Conservation (phyloP, 2,797 vertebrate genomes). For the Selene dorsalis region DNA sequence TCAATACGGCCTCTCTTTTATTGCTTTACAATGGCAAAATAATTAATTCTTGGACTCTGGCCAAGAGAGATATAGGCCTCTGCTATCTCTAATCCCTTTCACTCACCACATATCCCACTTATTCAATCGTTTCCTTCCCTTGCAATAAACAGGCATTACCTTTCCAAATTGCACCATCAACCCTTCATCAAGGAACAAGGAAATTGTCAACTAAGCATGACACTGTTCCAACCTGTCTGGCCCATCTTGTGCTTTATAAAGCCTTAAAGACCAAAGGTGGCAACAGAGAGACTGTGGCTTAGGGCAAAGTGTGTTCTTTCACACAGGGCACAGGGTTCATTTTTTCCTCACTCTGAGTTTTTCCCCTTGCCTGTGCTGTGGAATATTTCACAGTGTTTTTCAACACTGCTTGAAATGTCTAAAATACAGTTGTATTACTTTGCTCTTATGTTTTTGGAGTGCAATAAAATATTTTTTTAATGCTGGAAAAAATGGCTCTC, state of each 20-base stretch:
- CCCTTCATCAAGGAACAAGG: slow-evolving; percentile 28
- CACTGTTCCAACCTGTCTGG: slow-evolving; percentile 38
- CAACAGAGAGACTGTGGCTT: slow-evolving; percentile 33
- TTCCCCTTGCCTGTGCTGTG: slow-evolving; percentile 9
- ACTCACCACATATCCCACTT: slow-evolving; percentile 32
- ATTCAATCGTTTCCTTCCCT: slow-evolving; percentile 59
- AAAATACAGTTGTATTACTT: neutral
- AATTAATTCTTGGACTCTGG: slow-evolving; percentile 51
- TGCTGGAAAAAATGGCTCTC: neutral
- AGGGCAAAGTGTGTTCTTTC: slow-evolving; percentile 61
- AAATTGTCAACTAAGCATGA: slow-evolving; percentile 65
- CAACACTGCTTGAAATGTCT: slow-evolving; percentile 10
- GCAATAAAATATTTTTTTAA: slow-evolving; percentile 16
- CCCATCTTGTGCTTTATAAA: slow-evolving; percentile 36
- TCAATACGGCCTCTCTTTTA: slow-evolving; percentile 46
- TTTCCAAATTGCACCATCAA: slow-evolving; percentile 55
- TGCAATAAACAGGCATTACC: slow-evolving; percentile 55
- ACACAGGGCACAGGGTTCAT: slow-evolving; percentile 31
- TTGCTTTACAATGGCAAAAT: slow-evolving; percentile 67
- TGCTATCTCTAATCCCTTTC: slow-evolving; percentile 39
- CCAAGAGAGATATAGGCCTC: slow-evolving; percentile 37
- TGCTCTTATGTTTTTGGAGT: slow-evolving; percentile 1
- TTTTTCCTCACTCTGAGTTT: slow-evolving; percentile 1
- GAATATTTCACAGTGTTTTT: slow-evolving; percentile 16
- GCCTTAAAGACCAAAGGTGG: slow-evolving; percentile 65